These are phyloP conservation scores for Archips crataeganus DNA, from an alignment of 2,888 invertebrate species.

Conservation along the genomic window DNA sequence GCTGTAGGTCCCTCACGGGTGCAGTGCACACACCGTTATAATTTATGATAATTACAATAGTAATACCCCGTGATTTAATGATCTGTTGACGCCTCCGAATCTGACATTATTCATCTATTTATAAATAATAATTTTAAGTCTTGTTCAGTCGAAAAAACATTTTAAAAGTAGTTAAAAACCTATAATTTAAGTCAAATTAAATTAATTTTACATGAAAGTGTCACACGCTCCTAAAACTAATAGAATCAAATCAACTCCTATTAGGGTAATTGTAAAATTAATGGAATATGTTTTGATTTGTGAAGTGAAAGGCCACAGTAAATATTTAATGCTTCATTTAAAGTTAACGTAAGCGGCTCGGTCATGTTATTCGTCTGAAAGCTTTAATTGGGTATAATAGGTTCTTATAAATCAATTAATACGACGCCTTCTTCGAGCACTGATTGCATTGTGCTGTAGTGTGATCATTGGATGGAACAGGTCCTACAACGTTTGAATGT, in stretches of 20 bases:
- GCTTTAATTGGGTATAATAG: conserved; percentile 75
- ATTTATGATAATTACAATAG: too few species aligned
- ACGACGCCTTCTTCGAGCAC: conserved; percentile 44
- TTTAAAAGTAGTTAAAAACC: neutral
- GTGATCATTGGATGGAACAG: neutral
- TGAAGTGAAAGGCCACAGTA: conserved; percentile 14
- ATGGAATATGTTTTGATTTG: conserved; percentile 25
- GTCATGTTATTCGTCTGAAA: conserved; percentile 63
- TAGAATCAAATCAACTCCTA: conserved; percentile 36
- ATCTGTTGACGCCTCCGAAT: neutral
- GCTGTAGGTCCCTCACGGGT: too few species aligned
- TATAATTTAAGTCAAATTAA: conserved; percentile 15
- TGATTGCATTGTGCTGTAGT: conserved; percentile 52
- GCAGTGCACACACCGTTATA: too few species aligned
- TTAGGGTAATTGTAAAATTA: conserved; percentile 30
- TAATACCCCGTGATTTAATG: too few species aligned
- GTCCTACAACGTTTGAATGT: neutral
- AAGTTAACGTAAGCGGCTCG: conserved; percentile 44
- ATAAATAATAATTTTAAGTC: too few species aligned
- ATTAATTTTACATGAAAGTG: conserved; percentile 27
- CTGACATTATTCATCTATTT: neutral
- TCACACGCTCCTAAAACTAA: conserved; percentile 17
- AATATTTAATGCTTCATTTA: conserved; percentile 37
- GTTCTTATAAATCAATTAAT: conserved; percentile 73
- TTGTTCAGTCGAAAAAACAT: too few species aligned